Percentiles rank a stretch among this genome's conserved stretches.
phyloP scores from a whole-genome alignment of 2,797 vertebrate genomes.

The Sebastes trivittatus region DNA sequence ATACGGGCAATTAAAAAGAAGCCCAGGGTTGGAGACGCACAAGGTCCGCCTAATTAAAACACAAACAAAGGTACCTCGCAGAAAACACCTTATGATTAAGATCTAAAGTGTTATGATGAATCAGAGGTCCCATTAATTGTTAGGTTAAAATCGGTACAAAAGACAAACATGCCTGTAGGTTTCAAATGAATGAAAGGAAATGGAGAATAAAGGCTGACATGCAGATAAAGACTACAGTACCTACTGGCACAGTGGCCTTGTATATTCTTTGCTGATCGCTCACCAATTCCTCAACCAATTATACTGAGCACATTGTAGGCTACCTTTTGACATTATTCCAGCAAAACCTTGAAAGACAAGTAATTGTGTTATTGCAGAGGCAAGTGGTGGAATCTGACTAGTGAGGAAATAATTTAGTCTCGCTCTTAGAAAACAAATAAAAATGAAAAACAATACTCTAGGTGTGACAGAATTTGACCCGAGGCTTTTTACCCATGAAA shows the following conservation, averaged over 20 bases:
- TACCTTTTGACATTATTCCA: slow-evolving; percentile 58
- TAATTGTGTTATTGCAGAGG: slow-evolving; percentile 38
- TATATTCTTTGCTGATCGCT: slow-evolving; percentile 49
- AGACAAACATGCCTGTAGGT: slow-evolving; percentile 85
- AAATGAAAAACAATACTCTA: slow-evolving; percentile 62
- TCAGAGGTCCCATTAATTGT: slow-evolving; percentile 91
- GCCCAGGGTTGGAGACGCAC: slow-evolving; percentile 90
- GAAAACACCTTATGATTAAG: slow-evolving; percentile 92
- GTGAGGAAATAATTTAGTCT: slow-evolving; percentile 37
- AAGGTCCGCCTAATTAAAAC: slow-evolving; percentile 97
- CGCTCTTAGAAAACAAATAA: slow-evolving; percentile 23
- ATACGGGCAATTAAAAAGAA: slow-evolving; percentile 95
- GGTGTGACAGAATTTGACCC: slow-evolving; percentile 58
- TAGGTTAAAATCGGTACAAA: slow-evolving; percentile 90
- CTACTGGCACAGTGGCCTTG: slow-evolving; percentile 75
- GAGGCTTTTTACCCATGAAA: slow-evolving; percentile 45
- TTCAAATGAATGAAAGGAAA: slow-evolving; percentile 82
- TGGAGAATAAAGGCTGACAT: slow-evolving; percentile 68
- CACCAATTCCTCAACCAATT: slow-evolving; percentile 51
- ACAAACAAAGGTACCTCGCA: slow-evolving; percentile 94
- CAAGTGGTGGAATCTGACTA: slow-evolving; percentile 40
- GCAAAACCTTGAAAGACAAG: slow-evolving; percentile 53
- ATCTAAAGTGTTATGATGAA: slow-evolving; percentile 94
- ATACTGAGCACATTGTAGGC: slow-evolving; percentile 53
- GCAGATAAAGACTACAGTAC: slow-evolving; percentile 62